These are phyloP conservation scores for Microplitis manilae DNA, from an alignment of 2,888 invertebrate species.

Conservation along the genomic window DNA sequence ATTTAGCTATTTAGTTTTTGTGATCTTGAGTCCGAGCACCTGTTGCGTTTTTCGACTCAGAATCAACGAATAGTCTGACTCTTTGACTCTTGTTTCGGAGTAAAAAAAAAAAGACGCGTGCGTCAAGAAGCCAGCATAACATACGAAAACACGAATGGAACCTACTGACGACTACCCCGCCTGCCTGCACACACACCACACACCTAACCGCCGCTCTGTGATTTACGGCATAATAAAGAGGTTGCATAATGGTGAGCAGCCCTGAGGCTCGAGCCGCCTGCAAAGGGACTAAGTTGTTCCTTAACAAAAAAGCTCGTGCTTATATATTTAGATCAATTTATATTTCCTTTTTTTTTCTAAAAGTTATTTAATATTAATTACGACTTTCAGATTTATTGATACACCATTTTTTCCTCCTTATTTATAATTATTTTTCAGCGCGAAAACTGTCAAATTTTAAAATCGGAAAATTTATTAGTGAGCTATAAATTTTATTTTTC, in stretches of 20 bases:
- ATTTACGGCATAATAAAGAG: slow-evolving; percentile 62
- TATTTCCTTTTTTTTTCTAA: neutral
- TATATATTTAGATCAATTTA: neutral
- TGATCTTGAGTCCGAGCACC: neutral
- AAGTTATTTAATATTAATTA: neutral
- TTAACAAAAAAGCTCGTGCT: neutral
- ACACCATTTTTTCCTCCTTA: neutral
- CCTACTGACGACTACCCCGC: neutral
- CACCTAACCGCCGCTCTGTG: slow-evolving; percentile 45
- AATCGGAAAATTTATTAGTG: neutral
- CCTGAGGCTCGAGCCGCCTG: slow-evolving; percentile 37
- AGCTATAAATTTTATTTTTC: neutral
- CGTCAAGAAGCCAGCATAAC: neutral
- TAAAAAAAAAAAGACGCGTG: neutral
- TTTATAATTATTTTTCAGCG: neutral
- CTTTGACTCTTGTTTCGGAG: slow-evolving; percentile 1
- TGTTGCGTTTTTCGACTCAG: neutral
- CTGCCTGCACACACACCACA: slow-evolving; percentile 8
- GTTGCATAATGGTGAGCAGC: slow-evolving; percentile 55
- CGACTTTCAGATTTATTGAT: neutral
- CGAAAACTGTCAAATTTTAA: no score
- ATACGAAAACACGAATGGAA: neutral
- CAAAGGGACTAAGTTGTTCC: slow-evolving; percentile 8
- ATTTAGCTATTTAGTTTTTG: neutral
- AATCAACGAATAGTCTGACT: neutral